phyloP scores from a whole-genome alignment of 2,113 vertebrate species.

The Petrocephalus microphthalmus region DNA sequence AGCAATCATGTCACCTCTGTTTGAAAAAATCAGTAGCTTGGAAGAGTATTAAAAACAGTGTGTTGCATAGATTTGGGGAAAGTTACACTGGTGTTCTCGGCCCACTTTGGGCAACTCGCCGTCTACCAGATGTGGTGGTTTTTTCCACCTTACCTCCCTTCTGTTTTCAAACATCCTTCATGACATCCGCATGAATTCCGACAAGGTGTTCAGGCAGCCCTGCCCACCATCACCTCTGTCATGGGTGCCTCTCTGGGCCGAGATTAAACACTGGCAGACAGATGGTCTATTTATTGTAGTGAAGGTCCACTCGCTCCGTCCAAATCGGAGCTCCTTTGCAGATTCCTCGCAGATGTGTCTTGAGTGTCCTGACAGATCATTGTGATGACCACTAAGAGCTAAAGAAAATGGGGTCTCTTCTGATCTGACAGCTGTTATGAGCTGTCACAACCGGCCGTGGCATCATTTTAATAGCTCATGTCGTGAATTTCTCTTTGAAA shows the following conservation, averaged over 20 bases:
- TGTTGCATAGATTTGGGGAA: slow-evolving; percentile 22
- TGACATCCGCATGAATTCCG: slow-evolving; percentile 13
- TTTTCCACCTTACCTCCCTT: background rate
- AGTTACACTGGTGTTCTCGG: slow-evolving; percentile 32
- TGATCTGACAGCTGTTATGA: no score
- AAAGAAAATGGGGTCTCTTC: no score
- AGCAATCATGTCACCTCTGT: background rate
- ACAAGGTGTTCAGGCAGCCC: background rate
- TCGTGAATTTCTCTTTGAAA: no score
- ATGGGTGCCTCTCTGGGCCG: background rate
- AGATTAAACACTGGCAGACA: background rate
- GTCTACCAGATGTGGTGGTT: background rate
- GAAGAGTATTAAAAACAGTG: slow-evolving; percentile 17
- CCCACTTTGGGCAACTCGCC: background rate
- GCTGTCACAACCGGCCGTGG: no score
- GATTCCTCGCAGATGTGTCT: background rate
- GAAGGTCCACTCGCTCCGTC: background rate
- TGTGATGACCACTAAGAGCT: no score
- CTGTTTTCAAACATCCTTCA: background rate
- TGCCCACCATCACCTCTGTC: slow-evolving; percentile 1
- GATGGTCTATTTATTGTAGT: no score
- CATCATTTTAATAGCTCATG: no score
- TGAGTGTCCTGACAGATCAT: background rate
- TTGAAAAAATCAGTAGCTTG: background rate
- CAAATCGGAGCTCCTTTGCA: background rate